These are phyloP conservation scores for Entelurus aequoreus DNA, from an alignment of 2,113 vertebrate species.

Conservation along the genomic window DNA sequence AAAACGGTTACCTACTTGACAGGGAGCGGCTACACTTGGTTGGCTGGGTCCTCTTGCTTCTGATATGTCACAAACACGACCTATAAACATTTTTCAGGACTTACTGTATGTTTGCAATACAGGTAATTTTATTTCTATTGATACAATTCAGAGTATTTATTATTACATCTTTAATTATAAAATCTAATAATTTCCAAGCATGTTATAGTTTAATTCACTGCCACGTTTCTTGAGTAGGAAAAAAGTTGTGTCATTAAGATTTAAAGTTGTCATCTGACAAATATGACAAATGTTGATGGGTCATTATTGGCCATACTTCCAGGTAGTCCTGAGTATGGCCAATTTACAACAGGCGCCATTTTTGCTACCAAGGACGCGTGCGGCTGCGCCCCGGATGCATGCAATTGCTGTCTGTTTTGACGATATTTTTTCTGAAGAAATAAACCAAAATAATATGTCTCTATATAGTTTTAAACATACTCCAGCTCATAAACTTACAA, in stretches of 20 bases:
- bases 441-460: too few species aligned
- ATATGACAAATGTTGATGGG: neutral
- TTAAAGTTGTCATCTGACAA: conserved; percentile 5
- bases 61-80: neutral
- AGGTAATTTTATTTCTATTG: neutral
- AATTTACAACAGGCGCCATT: too few species aligned
- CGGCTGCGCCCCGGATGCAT: too few species aligned
- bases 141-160: neutral
- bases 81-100: neutral
- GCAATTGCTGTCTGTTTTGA: too few species aligned
- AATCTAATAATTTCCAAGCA: neutral
- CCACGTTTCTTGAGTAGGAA: neutral
- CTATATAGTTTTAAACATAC: too few species aligned
- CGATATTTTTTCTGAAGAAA: too few species aligned
- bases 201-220: neutral
- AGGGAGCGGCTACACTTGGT: conserved; percentile 1
- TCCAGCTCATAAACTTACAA: too few species aligned
- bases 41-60: neutral
- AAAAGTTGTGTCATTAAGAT: conserved; percentile 19
- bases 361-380: too few species aligned
- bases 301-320: neutral
- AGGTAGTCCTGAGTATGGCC: too few species aligned
- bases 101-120: neutral
- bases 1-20: neutral
- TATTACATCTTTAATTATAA: neutral